Conservation (phyloP, 2,888 invertebrate species). For the Acheta domesticus region DNA sequence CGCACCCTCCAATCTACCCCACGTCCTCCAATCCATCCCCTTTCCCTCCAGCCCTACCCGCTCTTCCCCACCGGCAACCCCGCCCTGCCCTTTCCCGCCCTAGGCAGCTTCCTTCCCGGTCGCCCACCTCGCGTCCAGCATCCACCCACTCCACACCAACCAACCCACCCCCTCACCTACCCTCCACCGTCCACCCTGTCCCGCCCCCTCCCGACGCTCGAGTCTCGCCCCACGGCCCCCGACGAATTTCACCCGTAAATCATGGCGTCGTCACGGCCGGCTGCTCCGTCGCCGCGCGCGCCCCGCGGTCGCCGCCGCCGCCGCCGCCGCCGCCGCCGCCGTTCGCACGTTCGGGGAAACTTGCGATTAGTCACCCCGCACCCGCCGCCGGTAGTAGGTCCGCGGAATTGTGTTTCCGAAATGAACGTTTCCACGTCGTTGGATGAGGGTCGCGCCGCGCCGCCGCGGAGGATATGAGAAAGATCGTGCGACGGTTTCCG, state of each 20-base stretch:
- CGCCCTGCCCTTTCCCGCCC: too few relatives aligned
- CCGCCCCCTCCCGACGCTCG: too few relatives aligned
- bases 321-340: not conserved
- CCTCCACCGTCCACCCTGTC: too few relatives aligned
- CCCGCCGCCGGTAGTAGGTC: not conserved
- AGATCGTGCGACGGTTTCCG: not conserved
- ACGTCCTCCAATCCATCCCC: too few relatives aligned
- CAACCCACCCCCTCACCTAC: too few relatives aligned
- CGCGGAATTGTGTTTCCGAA: not conserved
- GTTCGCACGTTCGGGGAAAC: conserved; percentile 18
- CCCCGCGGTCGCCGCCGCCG: not conserved
- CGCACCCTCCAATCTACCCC: too few relatives aligned
- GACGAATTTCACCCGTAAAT: not conserved
- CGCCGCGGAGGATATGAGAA: not conserved
- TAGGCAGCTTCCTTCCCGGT: too few relatives aligned
- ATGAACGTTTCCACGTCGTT: not conserved
- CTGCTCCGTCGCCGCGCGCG: not conserved
- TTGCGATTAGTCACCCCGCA: not conserved
- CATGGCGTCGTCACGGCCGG: not conserved
- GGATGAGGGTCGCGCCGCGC: not conserved
- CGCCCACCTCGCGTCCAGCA: too few relatives aligned
- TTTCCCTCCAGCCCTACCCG: too few relatives aligned
- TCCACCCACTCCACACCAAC: too few relatives aligned
- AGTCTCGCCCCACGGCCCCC: not conserved
- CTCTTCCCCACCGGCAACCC: too few relatives aligned